Percentiles rank a stretch among this genome's conserved stretches.
phyloP scores from a whole-genome alignment of 2,113 vertebrate genomes.

The Tringa solitaria region DNA sequence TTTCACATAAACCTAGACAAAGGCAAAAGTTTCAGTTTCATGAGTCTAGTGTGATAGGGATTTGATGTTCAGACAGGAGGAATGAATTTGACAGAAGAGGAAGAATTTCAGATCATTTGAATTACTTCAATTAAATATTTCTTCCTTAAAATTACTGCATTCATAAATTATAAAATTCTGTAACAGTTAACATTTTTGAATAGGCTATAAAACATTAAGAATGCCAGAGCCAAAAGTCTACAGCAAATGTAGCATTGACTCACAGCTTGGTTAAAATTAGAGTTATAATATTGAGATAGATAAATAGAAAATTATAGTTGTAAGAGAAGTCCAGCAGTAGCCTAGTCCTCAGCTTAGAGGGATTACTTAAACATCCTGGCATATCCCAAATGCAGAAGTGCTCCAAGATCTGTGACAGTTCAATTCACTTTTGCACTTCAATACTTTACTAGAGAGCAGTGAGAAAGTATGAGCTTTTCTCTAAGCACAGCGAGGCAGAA shows the following conservation, averaged over 20 bases:
- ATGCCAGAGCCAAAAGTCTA: background rate
- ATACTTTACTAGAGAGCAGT: background rate
- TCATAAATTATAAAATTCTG: background rate
- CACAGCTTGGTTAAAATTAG: background rate
- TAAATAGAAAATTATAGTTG: background rate
- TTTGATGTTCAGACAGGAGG: background rate
- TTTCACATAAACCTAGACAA: background rate
- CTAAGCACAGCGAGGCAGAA: background rate
- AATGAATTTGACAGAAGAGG: background rate
- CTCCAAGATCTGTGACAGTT: background rate
- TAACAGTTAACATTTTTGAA: background rate
- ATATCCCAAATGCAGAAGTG: background rate
- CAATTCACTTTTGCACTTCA: conserved; percentile 8
- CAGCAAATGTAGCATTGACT: background rate
- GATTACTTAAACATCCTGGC: background rate
- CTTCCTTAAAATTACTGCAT: background rate
- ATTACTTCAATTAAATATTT: background rate
- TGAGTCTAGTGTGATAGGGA: background rate
- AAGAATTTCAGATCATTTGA: background rate
- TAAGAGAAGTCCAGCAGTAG: background rate
- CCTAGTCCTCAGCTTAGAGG: background rate
- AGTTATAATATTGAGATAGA: background rate
- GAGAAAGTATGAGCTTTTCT: background rate
- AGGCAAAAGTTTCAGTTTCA: background rate
- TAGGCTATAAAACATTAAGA: background rate